phyloP scores from a whole-genome alignment of 2,888 invertebrate species.

The Argyra leucocephala region DNA sequence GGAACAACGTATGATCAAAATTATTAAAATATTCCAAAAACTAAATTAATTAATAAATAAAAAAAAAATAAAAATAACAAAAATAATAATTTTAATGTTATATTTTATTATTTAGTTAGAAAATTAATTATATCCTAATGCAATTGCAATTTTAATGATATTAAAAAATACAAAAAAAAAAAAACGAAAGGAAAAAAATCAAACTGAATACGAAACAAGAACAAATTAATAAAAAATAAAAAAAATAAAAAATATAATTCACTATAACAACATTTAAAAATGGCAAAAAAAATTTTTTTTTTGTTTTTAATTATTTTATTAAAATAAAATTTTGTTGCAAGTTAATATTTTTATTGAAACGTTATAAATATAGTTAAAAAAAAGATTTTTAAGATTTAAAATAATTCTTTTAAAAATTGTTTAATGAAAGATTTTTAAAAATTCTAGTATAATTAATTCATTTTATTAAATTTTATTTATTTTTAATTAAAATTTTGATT shows the following conservation, averaged over 20 bases:
- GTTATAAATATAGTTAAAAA: no score
- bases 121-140: neutral
- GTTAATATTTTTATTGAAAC: neutral
- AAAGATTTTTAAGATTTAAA: no score
- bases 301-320: no score
- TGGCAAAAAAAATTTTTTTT: neutral
- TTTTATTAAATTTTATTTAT: neutral
- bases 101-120: conserved; percentile 1
- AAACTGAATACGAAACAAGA: neutral
- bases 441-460: neutral
- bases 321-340: neutral
- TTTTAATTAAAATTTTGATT: neutral
- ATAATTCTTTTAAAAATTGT: no score
- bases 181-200: neutral
- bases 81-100: neutral
- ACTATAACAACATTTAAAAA: neutral
- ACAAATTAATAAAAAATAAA: neutral
- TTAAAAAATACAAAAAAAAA: neutral
- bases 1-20: conserved; percentile 45
- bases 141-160: neutral
- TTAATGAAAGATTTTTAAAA: no score
- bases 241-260: neutral
- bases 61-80: neutral
- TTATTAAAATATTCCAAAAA: no score
- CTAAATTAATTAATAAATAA: neutral